Base-by-base conservation (phyloP, 30 jellyfish, hydroid and myxozoan genomes). In the Turritopsis rubra region DNA sequence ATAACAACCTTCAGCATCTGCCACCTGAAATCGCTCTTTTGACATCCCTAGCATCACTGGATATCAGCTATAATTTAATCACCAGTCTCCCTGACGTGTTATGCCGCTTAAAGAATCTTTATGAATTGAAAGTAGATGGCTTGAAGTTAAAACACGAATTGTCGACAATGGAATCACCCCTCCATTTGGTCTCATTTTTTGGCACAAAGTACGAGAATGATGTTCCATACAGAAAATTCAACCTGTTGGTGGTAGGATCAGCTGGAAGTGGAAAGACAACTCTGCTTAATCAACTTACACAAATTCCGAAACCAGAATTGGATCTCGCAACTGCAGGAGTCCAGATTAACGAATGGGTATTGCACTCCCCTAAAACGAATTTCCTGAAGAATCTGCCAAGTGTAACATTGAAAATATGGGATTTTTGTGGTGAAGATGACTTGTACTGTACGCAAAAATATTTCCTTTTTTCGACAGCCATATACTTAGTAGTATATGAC, bases 341-440 rank as follows among this genome's bases (percentile, higher is more conserved):
- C 72, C 90, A 88, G 30, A 86, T 88, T 24, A 85, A 83, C 19
- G 79, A 90, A 7, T 93, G 96, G 96, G 76, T 29, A 19, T 80
- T 93, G 17, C 76, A 82, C 21, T 95, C 98, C 22, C 90, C 84
- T 66, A 83, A 66, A 16, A 60, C 79, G 71, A 60, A 29, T 72
- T 72, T 85, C 26, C 83, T 65, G 78, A 85, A 86, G 81, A 84
- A 88, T 77, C 71, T 1, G 19, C 86, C 94, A 52, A 19, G 86
- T 22, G 80, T 88, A 52, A 70, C 71, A 7, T 41, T 93, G 54
- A 93, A 82, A 87, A 83, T 91, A 21, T 93, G 99, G 99, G 99
- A 93, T 71, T 86, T 93, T 28, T 96, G 96, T 3, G 99, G 99
- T 5, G 96, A 93, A 71, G 96, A 85, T 60, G 99, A 93, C 72